Conservation (phyloP, 37 sponge, comb jelly and placozoan genomes). For the Spongia lamella region DNA sequence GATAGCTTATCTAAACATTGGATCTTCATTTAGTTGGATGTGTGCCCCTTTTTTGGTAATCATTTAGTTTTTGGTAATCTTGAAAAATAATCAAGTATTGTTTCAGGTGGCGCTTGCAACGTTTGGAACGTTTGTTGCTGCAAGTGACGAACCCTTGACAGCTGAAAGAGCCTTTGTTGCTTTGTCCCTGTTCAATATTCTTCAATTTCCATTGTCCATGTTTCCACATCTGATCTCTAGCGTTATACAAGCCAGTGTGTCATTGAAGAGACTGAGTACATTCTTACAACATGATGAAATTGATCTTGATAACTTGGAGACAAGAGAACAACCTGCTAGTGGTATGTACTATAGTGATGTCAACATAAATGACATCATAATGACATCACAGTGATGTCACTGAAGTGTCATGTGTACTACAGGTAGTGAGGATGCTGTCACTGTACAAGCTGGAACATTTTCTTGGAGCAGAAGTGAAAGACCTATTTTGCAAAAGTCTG, state of each 20-base stretch:
- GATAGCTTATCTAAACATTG: constrained; percentile 62
- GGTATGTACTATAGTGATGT: constrained; percentile 27
- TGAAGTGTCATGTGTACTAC: background rate
- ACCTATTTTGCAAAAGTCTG: constrained; percentile 54
- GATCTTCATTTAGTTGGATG: constrained; percentile 78
- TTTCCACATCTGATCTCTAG: constrained; percentile 81
- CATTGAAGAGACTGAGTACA: constrained; percentile 70
- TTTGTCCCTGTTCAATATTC: constrained; percentile 94
- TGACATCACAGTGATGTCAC: background rate
- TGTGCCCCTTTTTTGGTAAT: constrained; percentile 88
- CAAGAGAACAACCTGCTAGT: constrained; percentile 35
- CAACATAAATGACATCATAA: too few relatives aligned
- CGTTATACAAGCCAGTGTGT: constrained; percentile 85
- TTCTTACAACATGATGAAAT: constrained; percentile 85
- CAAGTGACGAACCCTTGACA: constrained; percentile 59
- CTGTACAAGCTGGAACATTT: constrained; percentile 55
- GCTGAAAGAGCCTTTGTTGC: constrained; percentile 92
- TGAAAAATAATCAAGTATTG: background rate
- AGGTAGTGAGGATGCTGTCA: constrained; percentile 51
- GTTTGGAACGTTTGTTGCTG: constrained; percentile 83
- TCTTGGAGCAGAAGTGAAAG: constrained; percentile 74
- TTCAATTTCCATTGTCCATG: constrained; percentile 91
- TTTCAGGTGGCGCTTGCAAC: constrained; percentile 88
- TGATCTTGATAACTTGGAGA: constrained; percentile 62
- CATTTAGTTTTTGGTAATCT: background rate